These are phyloP conservation scores for Hemicordylus capensis DNA, from an alignment of 2,113 vertebrate species.

Conservation along the genomic window DNA sequence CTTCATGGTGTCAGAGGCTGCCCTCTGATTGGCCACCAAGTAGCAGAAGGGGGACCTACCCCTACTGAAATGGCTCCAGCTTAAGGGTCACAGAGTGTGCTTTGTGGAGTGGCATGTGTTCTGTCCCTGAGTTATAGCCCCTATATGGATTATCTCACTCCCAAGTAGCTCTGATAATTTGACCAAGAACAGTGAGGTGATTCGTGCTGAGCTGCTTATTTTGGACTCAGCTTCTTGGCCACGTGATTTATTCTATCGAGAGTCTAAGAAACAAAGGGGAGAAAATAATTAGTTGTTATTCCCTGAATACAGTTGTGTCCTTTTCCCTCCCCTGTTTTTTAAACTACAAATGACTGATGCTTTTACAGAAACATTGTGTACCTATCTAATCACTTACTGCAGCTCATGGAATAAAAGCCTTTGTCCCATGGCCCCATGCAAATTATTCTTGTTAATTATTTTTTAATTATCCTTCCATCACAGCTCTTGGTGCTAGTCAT, in stretches of 20 bases:
- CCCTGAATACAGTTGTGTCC: not conserved
- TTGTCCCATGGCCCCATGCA: conserved; percentile 67
- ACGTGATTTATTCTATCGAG: conserved; percentile 44
- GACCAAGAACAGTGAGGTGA: conserved; percentile 5
- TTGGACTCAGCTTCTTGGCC: conserved; percentile 46
- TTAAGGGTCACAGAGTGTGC: too few species aligned
- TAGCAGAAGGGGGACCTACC: too few species aligned
- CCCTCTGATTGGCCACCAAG: too few species aligned
- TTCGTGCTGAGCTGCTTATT: conserved; percentile 48
- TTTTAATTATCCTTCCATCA: conserved; percentile 75
- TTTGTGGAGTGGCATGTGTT: too few species aligned
- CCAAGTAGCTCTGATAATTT: conserved; percentile 36
- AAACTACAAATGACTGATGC: not conserved
- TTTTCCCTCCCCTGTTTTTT: not conserved
- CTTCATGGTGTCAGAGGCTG: too few species aligned
- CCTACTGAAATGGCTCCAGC: too few species aligned
- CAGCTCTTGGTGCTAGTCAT: conserved; percentile 55
- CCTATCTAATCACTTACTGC: conserved; percentile 61
- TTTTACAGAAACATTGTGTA: conserved; percentile 45
- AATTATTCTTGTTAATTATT: conserved; percentile 80
- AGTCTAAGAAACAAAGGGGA: conserved; percentile 55
- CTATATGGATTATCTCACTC: conserved; percentile 45
- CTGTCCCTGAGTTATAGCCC: conserved; percentile 43
- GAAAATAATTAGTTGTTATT: conserved; percentile 54
- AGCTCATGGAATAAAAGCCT: conserved; percentile 68